Evolutionary conservation across 2,888 invertebrate genomes (phyloP).

Genomic region (Cinara cedri): DNA sequence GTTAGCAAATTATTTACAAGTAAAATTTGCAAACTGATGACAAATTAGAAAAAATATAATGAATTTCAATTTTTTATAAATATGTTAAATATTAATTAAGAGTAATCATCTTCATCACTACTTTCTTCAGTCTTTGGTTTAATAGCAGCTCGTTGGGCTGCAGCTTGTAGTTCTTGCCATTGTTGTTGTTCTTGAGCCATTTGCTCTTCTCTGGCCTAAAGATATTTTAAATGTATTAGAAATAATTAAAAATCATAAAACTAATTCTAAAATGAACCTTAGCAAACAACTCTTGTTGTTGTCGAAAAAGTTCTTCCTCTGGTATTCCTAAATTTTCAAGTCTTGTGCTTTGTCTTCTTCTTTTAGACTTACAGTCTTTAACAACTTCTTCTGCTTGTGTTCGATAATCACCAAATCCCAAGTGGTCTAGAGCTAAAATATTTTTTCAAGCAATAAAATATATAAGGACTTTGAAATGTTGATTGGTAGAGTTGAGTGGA

Average conservation of each 20-base stretch:
- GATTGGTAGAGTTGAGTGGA: no score
- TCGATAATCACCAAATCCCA: slow-evolving; percentile 92
- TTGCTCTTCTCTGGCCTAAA: slow-evolving; percentile 85
- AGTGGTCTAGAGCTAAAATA: slow-evolving; percentile 77
- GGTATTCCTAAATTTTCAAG: slow-evolving; percentile 98
- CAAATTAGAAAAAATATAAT: slow-evolving; percentile 24
- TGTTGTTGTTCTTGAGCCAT: slow-evolving; percentile 89
- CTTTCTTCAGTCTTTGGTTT: slow-evolving; percentile 65
- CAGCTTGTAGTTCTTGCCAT: slow-evolving; percentile 82
- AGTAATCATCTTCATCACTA: slow-evolving; percentile 66
- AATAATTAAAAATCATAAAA: slow-evolving; percentile 5
- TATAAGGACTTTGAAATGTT: no score
- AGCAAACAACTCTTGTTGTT: slow-evolving; percentile 97
- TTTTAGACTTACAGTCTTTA: slow-evolving; percentile 92
- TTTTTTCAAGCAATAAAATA: not conserved
- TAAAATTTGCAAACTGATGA: slow-evolving; percentile 18
- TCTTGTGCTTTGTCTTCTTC: slow-evolving; percentile 91
- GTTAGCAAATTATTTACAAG: slow-evolving; percentile 9
- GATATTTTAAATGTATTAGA: slow-evolving; percentile 1
- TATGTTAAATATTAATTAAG: slow-evolving; percentile 55
- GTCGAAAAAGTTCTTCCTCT: slow-evolving; percentile 92
- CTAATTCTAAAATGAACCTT: slow-evolving; percentile 65
- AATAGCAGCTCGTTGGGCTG: slow-evolving; percentile 58
- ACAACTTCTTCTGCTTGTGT: slow-evolving; percentile 94
- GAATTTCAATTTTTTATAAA: slow-evolving; percentile 13